These are phyloP conservation scores for Paguma larvata DNA, from an alignment of 2,797 vertebrate genomes.

Conservation along the genomic window DNA sequence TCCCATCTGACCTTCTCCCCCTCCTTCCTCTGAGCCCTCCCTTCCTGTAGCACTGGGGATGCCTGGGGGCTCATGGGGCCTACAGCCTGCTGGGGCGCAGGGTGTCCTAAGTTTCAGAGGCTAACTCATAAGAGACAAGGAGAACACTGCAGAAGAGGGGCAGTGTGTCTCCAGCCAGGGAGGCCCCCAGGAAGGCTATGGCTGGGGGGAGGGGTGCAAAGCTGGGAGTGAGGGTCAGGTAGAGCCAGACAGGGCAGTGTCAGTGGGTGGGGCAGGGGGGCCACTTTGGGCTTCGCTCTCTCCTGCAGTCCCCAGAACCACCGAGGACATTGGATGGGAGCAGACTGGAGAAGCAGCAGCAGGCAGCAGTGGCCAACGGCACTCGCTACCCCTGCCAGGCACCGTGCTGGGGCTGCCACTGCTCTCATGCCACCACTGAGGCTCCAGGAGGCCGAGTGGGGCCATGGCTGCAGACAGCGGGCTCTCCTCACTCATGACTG, in stretches of 20 bases:
- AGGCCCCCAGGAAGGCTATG: background rate
- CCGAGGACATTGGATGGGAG: background rate
- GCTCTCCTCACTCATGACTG: background rate
- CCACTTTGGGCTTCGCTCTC: background rate
- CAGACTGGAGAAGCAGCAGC: background rate
- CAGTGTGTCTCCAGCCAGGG: rapidly evolving
- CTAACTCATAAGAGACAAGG: background rate
- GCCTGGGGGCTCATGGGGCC: background rate
- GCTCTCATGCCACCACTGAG: rapidly evolving
- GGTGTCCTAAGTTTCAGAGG: background rate
- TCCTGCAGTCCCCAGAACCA: background rate
- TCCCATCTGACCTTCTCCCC: background rate
- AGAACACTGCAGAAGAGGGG: background rate
- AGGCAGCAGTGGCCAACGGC: no score
- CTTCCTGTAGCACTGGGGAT: background rate
- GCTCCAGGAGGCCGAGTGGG: background rate
- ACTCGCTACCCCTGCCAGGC: rapidly evolving
- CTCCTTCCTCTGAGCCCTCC: background rate
- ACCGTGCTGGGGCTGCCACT: background rate
- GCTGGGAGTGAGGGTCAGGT: background rate
- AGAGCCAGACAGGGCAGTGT: background rate
- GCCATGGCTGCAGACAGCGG: background rate
- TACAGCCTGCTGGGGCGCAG: background rate
- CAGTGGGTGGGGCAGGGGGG: background rate
- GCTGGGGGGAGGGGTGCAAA: background rate